These are phyloP conservation scores for Ylistrum balloti DNA, from an alignment of 1,140 invertebrate species.

Conservation along the genomic window DNA sequence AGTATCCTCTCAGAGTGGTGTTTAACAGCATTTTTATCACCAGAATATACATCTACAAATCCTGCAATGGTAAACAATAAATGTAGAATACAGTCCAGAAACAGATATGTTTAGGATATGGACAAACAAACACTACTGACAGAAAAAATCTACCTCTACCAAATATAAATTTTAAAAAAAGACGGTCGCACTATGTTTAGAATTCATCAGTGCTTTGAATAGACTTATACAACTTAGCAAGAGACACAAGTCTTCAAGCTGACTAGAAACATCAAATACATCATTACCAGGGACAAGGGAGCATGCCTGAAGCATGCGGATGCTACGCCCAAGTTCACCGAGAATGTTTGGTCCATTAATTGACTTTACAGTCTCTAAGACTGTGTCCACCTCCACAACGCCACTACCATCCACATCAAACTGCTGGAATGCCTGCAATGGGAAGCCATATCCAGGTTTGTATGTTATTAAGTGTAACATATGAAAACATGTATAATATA, in stretches of 20 bases:
- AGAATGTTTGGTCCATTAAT: conserved; percentile 71
- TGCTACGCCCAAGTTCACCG: conserved; percentile 79
- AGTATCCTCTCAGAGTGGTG: conserved; percentile 79
- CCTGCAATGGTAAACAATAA: conserved; percentile 64
- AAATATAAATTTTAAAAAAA: too few relatives aligned
- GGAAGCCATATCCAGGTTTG: background rate
- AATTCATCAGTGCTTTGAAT: too few relatives aligned
- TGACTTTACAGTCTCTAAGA: conserved; percentile 75
- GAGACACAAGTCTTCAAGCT: too few relatives aligned
- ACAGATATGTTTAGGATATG: too few relatives aligned
- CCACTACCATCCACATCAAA: conserved; percentile 82
- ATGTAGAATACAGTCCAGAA: too few relatives aligned
- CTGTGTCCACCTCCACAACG: conserved; percentile 76
- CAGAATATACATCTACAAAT: conserved; percentile 81
- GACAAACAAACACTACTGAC: too few relatives aligned
- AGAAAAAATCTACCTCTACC: too few relatives aligned
- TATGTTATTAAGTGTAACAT: too few relatives aligned
- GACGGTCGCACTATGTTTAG: too few relatives aligned
- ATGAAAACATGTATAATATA: too few relatives aligned
- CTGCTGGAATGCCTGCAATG: conserved; percentile 77
- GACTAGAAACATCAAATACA: too few relatives aligned
- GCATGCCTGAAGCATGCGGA: conserved; percentile 80
- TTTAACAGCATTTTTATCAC: conserved; percentile 74
- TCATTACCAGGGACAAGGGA: conserved; percentile 78
- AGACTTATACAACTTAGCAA: too few relatives aligned